Base-by-base conservation (phyloP, 2,113 vertebrate species). In the Labeo catla region DNA sequence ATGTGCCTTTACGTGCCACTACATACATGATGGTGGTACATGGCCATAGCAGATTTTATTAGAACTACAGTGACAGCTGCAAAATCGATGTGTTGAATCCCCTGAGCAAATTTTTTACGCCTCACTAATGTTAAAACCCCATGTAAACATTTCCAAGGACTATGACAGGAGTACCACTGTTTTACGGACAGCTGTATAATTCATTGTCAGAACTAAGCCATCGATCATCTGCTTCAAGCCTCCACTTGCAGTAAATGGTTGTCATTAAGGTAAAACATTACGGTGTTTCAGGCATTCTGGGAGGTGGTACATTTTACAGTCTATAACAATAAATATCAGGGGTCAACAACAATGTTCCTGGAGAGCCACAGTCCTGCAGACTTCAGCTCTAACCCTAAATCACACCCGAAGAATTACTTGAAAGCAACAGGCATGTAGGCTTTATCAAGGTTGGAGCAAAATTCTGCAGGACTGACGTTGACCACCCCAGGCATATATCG, bases 21-120 rank as follows among this genome's bases (percentile, higher is more conserved):
- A 19, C 2, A 15, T 15, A 72, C 15, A 28, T 77, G 8, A 77
- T 78, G 21, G 59, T 23, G 59, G 21, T n/a, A 61, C 59, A n/a
- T 76, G 43, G 19, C 8, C 0, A 4, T 59, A 21, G 23, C 6
- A 28, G 7, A 34, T 28, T 49, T 34, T 4, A 52, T 76, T 10
- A 52, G 12, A 76, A 28, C 50, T 57, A 10, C 49, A 39, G 28
- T 39, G 4, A 34, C 76, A 28, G 65, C 47, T 47, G 19, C 47
- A 8, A n/a, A 9, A 9, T 15, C 50, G 47, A 50, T 13, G 15
- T 59, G 50, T 10, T 52, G 2, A 39, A 78, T 39, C 76, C 76
- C 76, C 2, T 36, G 8, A 78, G 76, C 52, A 39, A 78, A 78
- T 59, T 78, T 50, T 28, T 57, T 78, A 21, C 76, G 8, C 76